Conservation (phyloP, 1,140 invertebrate species). For the Drosophila orena region DNA sequence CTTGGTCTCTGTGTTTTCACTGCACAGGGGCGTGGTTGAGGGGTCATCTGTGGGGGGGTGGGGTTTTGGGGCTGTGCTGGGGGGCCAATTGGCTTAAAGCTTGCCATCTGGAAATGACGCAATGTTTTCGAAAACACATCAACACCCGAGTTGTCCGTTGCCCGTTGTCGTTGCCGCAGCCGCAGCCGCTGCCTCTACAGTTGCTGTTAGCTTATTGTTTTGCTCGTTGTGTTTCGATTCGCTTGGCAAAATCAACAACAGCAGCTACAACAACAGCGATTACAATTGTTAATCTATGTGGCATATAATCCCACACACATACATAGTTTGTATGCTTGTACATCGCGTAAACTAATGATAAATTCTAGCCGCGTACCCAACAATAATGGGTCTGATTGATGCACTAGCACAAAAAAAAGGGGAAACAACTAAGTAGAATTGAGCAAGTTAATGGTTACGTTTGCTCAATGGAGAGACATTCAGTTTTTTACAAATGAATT, state of each 20-base stretch:
- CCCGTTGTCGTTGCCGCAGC: constrained; percentile 10
- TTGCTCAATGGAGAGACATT: no score
- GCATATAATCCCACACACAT: constrained; percentile 34
- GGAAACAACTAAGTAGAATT: no score
- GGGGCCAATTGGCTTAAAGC: constrained; percentile 12
- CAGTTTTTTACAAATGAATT: no score
- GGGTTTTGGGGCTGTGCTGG: neutral
- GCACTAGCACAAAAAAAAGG: constrained; percentile 2
- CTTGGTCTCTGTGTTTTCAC: constrained; percentile 6
- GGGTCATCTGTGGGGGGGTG: neutral
- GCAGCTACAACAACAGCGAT: constrained; percentile 48
- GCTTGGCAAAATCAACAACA: constrained; percentile 64
- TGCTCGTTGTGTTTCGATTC: constrained; percentile 70
- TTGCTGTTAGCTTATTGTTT: constrained; percentile 61
- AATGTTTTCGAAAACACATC: constrained; percentile 65
- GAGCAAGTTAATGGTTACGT: no score
- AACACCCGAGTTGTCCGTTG: constrained; percentile 55
- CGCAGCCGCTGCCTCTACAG: constrained; percentile 19
- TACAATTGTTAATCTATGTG: constrained; percentile 50
- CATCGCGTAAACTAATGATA: constrained; percentile 70
- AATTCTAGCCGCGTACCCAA: constrained; percentile 60
- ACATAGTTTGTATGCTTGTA: constrained; percentile 20
- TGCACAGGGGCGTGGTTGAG: neutral
- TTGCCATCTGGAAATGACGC: constrained; percentile 64
- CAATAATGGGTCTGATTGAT: constrained; percentile 23